Conservation (phyloP, 1,140 invertebrate species). For the Drosophila sucinea region DNA sequence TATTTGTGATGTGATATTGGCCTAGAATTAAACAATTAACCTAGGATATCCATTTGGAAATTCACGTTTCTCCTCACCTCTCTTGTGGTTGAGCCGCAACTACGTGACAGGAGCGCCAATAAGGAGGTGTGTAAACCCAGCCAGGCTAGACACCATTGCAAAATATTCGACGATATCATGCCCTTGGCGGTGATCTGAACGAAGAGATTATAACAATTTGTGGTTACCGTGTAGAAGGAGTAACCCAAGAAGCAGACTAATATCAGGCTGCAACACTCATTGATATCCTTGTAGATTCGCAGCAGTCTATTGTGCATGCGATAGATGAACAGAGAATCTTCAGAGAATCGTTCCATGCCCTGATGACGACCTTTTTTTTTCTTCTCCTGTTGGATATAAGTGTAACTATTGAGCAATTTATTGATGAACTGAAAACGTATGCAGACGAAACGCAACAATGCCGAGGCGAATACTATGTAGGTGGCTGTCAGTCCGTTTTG, state of each 20-base stretch:
- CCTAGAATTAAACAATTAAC: constrained; percentile 47
- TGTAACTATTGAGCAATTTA: constrained; percentile 61
- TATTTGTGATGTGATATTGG: constrained; percentile 74
- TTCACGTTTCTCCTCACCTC: constrained; percentile 51
- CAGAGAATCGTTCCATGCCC: constrained; percentile 67
- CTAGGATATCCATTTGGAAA: constrained; percentile 28
- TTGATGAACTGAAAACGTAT: constrained; percentile 72
- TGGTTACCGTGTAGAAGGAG: constrained; percentile 81
- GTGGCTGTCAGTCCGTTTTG: constrained; percentile 72
- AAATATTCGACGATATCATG: constrained; percentile 58
- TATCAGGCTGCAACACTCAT: constrained; percentile 77
- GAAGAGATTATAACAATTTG: constrained; percentile 79
- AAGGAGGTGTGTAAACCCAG: constrained; percentile 65
- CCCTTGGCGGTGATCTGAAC: constrained; percentile 75
- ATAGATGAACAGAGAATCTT: constrained; percentile 75
- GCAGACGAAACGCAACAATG: constrained; percentile 64
- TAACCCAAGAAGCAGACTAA: constrained; percentile 76
- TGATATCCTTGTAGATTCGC: constrained; percentile 73
- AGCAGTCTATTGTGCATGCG: constrained; percentile 77
- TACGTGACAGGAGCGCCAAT: constrained; percentile 61
- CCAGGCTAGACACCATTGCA: constrained; percentile 73
- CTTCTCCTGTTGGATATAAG: constrained; percentile 58
- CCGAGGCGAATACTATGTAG: constrained; percentile 73
- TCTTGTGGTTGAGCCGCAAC: constrained; percentile 67
- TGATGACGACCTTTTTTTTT: constrained; percentile 14